These are phyloP conservation scores for Hypotaenidia okinawae DNA, from an alignment of 2,797 vertebrate genomes.

Conservation along the genomic window DNA sequence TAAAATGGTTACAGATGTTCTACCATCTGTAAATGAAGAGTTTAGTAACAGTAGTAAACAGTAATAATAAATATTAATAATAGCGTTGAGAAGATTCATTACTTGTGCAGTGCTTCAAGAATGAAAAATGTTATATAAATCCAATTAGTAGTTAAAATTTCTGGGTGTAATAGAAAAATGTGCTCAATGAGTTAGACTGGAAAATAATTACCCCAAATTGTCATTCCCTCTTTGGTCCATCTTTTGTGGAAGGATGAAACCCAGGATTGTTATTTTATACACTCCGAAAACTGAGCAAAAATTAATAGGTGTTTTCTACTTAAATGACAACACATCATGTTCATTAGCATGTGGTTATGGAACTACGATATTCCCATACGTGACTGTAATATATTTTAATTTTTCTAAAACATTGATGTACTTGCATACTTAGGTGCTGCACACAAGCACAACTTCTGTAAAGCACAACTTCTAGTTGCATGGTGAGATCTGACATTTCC, in stretches of 20 bases:
- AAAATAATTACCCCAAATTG: slow-evolving; percentile 16
- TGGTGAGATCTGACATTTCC: background rate
- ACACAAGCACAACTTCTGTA: background rate
- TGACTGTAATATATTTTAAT: background rate
- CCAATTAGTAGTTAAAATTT: slow-evolving; percentile 2
- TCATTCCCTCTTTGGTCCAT: background rate
- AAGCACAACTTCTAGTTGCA: background rate
- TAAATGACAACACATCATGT: background rate
- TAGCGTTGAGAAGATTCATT: background rate
- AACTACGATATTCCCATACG: background rate
- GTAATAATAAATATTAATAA: background rate
- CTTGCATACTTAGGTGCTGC: background rate
- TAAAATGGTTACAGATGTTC: slow-evolving; percentile 40
- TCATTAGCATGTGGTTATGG: background rate
- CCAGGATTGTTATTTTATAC: background rate
- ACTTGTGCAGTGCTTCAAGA: slow-evolving; percentile 9
- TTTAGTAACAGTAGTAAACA: slow-evolving; percentile 16
- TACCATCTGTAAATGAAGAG: slow-evolving; percentile 21
- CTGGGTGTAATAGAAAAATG: background rate
- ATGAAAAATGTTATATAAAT: slow-evolving; percentile 6
- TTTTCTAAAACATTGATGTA: background rate
- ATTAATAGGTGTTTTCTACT: slow-evolving; percentile 3
- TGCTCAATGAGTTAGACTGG: background rate
- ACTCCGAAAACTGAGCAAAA: slow-evolving; percentile 16
- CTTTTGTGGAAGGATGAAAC: slow-evolving; percentile 2